A percentile compares a stretch with the other conserved stretches of the same genome.
Conservation (phyloP, 2,113 vertebrate genomes). For the Loxodonta africana region DNA sequence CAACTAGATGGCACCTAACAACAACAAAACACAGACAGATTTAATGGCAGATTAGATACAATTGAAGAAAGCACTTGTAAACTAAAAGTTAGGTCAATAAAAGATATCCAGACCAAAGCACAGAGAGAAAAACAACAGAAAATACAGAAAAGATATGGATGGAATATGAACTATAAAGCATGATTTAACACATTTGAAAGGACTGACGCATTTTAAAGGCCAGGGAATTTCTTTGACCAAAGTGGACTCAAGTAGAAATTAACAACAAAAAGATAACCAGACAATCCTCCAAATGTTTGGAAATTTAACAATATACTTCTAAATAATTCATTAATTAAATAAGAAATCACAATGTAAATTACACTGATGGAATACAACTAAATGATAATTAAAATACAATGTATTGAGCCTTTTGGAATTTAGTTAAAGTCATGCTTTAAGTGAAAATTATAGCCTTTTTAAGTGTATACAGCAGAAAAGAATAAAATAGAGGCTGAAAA, state of each 20-base stretch:
- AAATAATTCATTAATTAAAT: neutral
- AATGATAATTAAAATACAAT: neutral
- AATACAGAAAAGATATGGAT: neutral
- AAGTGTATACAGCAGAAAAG: neutral
- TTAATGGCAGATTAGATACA: neutral
- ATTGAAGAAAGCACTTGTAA: neutral
- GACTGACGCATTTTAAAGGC: neutral
- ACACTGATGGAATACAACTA: neutral
- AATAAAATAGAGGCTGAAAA: neutral
- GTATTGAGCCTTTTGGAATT: neutral
- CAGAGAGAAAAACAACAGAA: neutral
- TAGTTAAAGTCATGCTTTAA: neutral
- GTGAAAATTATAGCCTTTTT: neutral
- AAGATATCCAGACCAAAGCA: neutral
- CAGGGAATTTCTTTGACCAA: slow-evolving; percentile 21
- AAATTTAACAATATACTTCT: neutral
- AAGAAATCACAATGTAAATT: neutral
- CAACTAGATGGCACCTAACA: neutral
- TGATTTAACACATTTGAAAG: slow-evolving; percentile 26
- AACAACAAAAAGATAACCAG: neutral
- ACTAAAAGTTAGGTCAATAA: neutral
- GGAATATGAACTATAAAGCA: neutral
- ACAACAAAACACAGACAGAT: too few relatives aligned
- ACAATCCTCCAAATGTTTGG: neutral
- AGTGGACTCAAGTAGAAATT: slow-evolving; percentile 26